phyloP scores from a whole-genome alignment of 1,140 invertebrate species.

The Medauroidea extradentata region DNA sequence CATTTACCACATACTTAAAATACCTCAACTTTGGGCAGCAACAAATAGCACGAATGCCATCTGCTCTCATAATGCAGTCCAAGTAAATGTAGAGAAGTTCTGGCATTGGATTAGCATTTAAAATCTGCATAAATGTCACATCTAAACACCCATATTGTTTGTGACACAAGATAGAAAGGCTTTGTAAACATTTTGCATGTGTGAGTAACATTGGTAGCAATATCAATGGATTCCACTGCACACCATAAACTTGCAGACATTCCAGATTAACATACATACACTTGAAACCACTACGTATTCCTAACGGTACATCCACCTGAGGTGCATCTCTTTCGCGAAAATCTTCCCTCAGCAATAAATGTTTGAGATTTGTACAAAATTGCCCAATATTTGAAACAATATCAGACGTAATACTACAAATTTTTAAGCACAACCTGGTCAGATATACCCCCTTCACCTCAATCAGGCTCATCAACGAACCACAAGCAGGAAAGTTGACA shows the following conservation, averaged over 20 bases:
- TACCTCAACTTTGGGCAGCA: too few species aligned
- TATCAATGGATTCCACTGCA: constrained; percentile 1
- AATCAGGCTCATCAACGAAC: not conserved
- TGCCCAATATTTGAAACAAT: constrained; percentile 4
- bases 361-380: not conserved
- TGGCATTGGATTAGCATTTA: constrained; percentile 1
- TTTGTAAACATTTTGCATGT: constrained; percentile 8
- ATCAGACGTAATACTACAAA: not conserved
- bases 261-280: constrained; percentile 1
- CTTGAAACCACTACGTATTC: not conserved
- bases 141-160: not conserved
- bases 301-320: not conserved
- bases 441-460: not conserved
- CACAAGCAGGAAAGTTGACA: constrained; percentile 4
- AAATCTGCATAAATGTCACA: not conserved
- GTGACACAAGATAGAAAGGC: not conserved
- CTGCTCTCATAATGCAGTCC: too few species aligned
- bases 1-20: too few species aligned
- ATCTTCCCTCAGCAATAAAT: not conserved
- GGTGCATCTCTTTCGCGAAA: not conserved
- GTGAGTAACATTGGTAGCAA: constrained; percentile 7
- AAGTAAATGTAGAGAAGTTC: not conserved
- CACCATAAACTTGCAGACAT: constrained; percentile 1
- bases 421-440: not conserved
- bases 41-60: too few species aligned